Conservation (phyloP, 2,888 invertebrate genomes). For the Pterostichus niger region DNA sequence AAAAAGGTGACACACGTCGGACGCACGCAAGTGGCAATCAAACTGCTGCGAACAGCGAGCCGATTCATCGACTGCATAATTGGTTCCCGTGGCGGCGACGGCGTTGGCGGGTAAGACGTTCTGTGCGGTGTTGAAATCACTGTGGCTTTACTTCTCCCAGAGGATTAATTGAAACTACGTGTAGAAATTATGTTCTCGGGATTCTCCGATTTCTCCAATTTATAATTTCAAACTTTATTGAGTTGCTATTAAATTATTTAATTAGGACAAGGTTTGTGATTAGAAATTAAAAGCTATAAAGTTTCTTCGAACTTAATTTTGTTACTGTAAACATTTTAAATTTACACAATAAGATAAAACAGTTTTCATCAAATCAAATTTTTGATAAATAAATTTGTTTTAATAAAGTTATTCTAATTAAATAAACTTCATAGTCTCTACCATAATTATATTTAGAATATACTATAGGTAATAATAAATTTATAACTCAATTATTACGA, state of each 20-base stretch:
- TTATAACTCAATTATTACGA: no score
- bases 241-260: constrained; percentile 16
- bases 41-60: constrained; percentile 44
- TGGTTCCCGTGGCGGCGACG: neutral
- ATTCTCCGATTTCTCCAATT: constrained; percentile 35
- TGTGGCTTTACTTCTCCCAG: constrained; percentile 35
- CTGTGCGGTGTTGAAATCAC: constrained; percentile 9
- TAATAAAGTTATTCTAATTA: no score
- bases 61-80: constrained; percentile 32
- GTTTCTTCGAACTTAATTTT: neutral
- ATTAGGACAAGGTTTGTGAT: constrained; percentile 29
- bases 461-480: no score
- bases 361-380: no score
- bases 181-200: constrained; percentile 24
- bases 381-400: no score
- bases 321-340: constrained; percentile 10
- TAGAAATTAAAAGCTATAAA: constrained; percentile 26
- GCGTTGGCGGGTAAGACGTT: neutral
- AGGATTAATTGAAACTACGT: constrained; percentile 48
- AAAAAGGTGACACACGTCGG: constrained; percentile 55
- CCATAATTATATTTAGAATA: no score
- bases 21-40: constrained; percentile 53
- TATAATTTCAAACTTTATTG: constrained; percentile 38
- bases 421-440: no score
- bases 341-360: no score